Evolutionary conservation across 2,888 invertebrate genomes (phyloP), one percentile per base, ranked within the genome.

Genomic region (Beris chalybata): DNA sequence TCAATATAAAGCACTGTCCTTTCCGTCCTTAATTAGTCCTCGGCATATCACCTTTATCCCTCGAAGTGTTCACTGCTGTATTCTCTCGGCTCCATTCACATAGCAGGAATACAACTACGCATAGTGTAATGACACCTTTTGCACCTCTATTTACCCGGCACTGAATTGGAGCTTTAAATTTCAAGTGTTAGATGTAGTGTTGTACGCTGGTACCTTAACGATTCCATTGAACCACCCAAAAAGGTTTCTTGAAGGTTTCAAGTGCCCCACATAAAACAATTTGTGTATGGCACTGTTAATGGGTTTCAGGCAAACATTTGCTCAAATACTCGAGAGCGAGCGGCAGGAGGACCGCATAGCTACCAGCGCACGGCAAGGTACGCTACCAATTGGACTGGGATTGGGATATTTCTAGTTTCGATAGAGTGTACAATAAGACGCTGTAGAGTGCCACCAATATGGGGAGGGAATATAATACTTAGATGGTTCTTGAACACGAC

Each of bases 111-210:
- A 52, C 52, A 61, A 61, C 61, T 50, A 61, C 32, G 38, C 61
- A 61, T 50, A 31, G 61, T 61, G 38, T 61, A 61, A 61, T 61
- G 38, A 15, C 43, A 61, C 61, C 52, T 61, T 52, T 59, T 29
- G n/a, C 52, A 61, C 61, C 38, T 47, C 38, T 38, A 38, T 52
- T 32, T n/a, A 5, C 43, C 48, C n/a, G 13, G 48, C n/a, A 48
- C 48, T 6, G 48, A n/a, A 48, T 6, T 48, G 48, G 48, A 31
- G 53, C 53, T 30, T 53, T 58, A 58, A 61, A 52, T 61, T 50
- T 61, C 31, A 61, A 61, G 61, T 61, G 61, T 50, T 50, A 61
- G 50, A 15, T 50, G 15, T 50, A 38, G 52, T 48, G 3, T 50
- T 50, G 45, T 58, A 44, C 13, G 57, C 29, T 5, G 13, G 43